Percentiles rank a stretch among this genome's conserved stretches.
Evolutionary conservation across 2,797 vertebrate genomes (phyloP).

Genomic region (Takifugu ocellatus): DNA sequence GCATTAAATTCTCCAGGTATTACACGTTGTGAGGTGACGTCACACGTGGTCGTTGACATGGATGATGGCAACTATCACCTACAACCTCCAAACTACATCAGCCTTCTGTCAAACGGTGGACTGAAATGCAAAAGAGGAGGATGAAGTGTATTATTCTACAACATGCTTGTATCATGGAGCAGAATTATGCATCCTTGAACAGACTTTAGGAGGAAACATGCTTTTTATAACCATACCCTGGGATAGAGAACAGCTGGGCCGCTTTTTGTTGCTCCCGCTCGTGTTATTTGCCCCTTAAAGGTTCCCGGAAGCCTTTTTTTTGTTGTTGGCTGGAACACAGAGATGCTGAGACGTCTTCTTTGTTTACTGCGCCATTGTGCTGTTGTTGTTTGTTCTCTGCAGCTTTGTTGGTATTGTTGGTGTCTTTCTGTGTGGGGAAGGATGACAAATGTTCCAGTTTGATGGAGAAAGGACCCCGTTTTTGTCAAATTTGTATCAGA

Average conservation of each 20-base stretch:
- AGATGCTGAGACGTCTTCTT: slow-evolving; percentile 48
- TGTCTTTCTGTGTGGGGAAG: slow-evolving; percentile 28
- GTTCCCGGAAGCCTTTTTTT: slow-evolving; percentile 55
- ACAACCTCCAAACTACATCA: no score
- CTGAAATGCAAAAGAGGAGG: no score
- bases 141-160: background rate
- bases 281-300: slow-evolving; percentile 31
- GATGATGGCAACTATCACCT: no score
- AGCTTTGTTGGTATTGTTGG: slow-evolving; percentile 28
- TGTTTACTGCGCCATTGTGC: slow-evolving; percentile 49
- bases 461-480: background rate
- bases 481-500: slow-evolving; percentile 27
- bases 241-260: slow-evolving; percentile 8
- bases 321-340: slow-evolving; percentile 49
- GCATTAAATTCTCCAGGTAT: no score
- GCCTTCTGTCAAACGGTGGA: no score
- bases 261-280: slow-evolving; percentile 18
- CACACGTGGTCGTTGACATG: no score
- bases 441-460: slow-evolving; percentile 21
- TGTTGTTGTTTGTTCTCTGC: slow-evolving; percentile 43
- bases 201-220: background rate
- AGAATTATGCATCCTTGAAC: background rate
- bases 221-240: slow-evolving; percentile 11
- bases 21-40: no score
- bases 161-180: background rate